Base-by-base conservation (phyloP, 2,888 invertebrate species). In the Panopea generosa region DNA sequence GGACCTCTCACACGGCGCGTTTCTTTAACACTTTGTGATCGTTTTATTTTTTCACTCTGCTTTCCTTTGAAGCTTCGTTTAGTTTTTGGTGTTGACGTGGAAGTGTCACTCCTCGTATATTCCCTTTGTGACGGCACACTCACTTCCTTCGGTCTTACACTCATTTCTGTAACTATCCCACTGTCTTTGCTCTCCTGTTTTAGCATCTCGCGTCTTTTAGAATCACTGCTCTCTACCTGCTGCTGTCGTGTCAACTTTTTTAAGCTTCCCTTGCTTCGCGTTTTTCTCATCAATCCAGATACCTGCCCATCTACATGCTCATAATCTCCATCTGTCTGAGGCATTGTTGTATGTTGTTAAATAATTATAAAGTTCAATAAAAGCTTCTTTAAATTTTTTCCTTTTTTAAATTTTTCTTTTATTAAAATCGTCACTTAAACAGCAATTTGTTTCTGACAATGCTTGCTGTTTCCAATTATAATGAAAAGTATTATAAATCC, bases 121-220 rank as follows among this genome's bases (percentile, higher is more conserved):
- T 78, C 74, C 47, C 38, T 59, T 18, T 56, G 53, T 24, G 68
- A 50, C 14, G 57, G 29, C 4, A 27, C 11, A 2, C 40, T 47
- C 22, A 16, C 7, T 11, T 79, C 79, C 60, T 79, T 79, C 6
- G 76, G 73, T 50, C 80, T 38, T 0, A 69, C 73, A 47, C 38
- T 65, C 82, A 82, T 85, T 70, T 85, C 85, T 18, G 85, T 85
- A 9, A 85, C 83, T 33, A 85, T 85, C 11, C 85, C 85, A 66
- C 85, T 85, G 55, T 85, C 85, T 43, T 85, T 85, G 27, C 83
- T 83, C 49, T 85, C 85, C 50, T 85, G 85, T 72, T 85, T 85
- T 24, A 82, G 63, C 75, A 85, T 82, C 69, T 85, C 83, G n/a
- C 80, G 80, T 56, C 79, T 76, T 29, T 81, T 74, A 11, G 47